Evolutionary conservation across 2,797 vertebrate species (phyloP), one percentile per base, ranked within the genome.

Genomic region (Gadopsis marmoratus): DNA sequence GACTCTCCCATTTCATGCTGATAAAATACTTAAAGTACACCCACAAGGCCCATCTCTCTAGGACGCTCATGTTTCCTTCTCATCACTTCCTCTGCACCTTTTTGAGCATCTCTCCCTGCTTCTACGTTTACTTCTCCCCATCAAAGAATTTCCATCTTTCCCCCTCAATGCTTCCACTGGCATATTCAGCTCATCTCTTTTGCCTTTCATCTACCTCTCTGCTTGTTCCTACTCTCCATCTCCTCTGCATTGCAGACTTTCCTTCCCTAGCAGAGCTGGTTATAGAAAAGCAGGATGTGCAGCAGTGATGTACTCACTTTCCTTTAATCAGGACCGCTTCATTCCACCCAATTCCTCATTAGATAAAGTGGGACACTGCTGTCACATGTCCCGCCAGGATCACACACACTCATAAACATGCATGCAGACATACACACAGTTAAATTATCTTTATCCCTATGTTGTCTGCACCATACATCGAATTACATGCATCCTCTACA

Each of bases 191-290:
- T 90, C 76, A 61, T 87, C 68, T 84, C 60, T 75, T 71, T 54
- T 73, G 76, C 87, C 88, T 92, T 93, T 94, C 92, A 92, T 90
- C 89, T 79, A 65, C 85, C 78, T 88, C 88, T 77, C 78, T 61
- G 72, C 81, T 82, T 54, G 47, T 81, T 85, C 73, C 80, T 78
- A 74, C 81, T 81, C 79, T 79, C 58, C 53, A 72, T 69, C 87
- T 84, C 79, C 79, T 77, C 91, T 87, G 91, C 93, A 93, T 67
- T 92, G 91, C 90, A 93, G 91, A 88, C 84, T 85, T 85, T 85
- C 37, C 69, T 65, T 82, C 41, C 70, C 35, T 63, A 11, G 78
- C 69, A 78, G 59, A 68, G 72, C 69, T 50, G 67, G 72, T 76
- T 67, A 63, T n/a, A 48, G 66, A 70, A 65, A 82, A 74, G 69